These are phyloP conservation scores for Diplazon laetatorius DNA, from an alignment of 2,888 invertebrate genomes.

Conservation along the genomic window DNA sequence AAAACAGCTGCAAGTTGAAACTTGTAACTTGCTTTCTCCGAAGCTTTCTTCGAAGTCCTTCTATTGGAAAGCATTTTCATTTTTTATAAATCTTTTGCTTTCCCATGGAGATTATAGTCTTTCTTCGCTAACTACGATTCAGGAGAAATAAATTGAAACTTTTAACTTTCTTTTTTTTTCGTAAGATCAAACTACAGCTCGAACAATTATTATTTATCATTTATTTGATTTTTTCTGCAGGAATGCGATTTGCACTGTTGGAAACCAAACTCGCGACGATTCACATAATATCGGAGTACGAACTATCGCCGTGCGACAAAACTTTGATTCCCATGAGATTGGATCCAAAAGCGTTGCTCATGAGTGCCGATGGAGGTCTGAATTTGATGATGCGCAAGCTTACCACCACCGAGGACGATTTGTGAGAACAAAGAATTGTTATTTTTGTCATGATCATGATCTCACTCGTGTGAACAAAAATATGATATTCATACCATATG, in stretches of 20 bases:
- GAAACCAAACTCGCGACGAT: slow-evolving; percentile 74
- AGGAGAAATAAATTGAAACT: no score
- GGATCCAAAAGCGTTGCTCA: slow-evolving; percentile 67
- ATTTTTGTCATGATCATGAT: not conserved
- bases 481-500: no score
- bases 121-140: no score
- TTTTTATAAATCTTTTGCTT: no score
- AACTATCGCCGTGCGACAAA: slow-evolving; percentile 70
- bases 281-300: slow-evolving; percentile 72
- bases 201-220: not conserved
- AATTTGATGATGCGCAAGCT: slow-evolving; percentile 69
- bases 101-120: no score
- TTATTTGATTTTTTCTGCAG: slow-evolving; percentile 59
- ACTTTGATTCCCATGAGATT: slow-evolving; percentile 71
- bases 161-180: no score
- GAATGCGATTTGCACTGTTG: slow-evolving; percentile 74
- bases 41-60: no score
- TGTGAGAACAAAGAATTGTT: not conserved
- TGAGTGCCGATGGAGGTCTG: slow-evolving; percentile 67
- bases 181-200: no score
- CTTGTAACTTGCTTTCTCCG: no score
- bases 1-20: no score
- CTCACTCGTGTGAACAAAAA: no score
- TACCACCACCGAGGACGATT: not conserved
- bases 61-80: no score